Evolutionary conservation across 2,888 invertebrate genomes (phyloP).

Genomic region (Microctonus brassicae): DNA sequence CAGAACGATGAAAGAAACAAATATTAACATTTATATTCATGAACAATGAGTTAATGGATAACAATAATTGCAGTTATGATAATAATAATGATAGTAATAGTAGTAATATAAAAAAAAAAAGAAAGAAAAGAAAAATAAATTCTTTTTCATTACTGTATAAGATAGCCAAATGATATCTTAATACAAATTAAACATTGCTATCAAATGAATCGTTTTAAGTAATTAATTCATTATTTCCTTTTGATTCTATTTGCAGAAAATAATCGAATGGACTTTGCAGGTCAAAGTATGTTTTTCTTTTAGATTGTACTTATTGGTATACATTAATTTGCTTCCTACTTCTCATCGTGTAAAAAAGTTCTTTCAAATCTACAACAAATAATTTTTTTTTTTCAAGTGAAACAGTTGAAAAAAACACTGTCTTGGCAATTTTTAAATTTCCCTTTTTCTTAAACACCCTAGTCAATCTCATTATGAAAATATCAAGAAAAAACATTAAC

Average conservation of each 20-base stretch:
- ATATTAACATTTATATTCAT: background rate
- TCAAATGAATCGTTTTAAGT: background rate
- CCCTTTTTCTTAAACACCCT: background rate
- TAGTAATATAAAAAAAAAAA: background rate
- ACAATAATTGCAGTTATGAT: background rate
- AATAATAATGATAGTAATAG: no score
- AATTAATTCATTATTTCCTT: background rate
- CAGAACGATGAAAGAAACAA: background rate
- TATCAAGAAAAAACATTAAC: background rate
- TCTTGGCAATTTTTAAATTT: background rate
- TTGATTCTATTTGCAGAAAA: background rate
- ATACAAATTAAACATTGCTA: background rate
- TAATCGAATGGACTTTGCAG: background rate
- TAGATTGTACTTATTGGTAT: background rate
- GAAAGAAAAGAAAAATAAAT: background rate
- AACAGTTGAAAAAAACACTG: background rate
- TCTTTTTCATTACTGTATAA: background rate
- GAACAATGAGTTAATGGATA: background rate
- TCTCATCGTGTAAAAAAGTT: background rate
- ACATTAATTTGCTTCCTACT: background rate
- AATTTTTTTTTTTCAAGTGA: no score
- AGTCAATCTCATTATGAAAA: background rate
- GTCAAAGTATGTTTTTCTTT: background rate
- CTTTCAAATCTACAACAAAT: no score
- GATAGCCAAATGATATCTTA: no score